These are phyloP conservation scores for Lithophane semibrunnea DNA, from an alignment of 2,888 invertebrate species.

Conservation along the genomic window DNA sequence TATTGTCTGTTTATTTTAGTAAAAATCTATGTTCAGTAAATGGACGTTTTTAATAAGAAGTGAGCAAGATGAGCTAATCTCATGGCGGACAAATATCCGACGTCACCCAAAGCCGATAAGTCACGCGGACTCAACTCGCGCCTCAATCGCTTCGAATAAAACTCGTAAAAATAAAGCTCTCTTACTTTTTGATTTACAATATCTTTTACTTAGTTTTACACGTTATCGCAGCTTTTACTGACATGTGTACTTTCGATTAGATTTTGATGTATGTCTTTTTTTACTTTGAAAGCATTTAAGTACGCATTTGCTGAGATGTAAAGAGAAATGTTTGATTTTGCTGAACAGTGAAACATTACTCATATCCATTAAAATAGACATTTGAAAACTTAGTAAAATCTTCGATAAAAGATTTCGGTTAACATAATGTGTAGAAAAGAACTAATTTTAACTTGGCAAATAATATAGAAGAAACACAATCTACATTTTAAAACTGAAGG, in stretches of 20 bases:
- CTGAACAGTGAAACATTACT: background rate
- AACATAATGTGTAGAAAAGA: background rate
- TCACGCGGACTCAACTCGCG: constrained; percentile 44
- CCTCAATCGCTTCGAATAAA: constrained; percentile 48
- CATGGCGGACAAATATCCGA: constrained; percentile 73
- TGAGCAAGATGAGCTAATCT: constrained; percentile 68
- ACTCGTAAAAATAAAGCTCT: constrained; percentile 55
- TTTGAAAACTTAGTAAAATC: constrained; percentile 5
- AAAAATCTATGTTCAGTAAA: constrained; percentile 44
- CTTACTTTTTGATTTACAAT: constrained; percentile 50
- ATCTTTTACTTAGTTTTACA: constrained; percentile 44
- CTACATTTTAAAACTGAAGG: constrained; percentile 34
- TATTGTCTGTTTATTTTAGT: constrained; percentile 20
- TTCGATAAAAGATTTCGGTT: background rate
- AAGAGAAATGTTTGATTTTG: constrained; percentile 26
- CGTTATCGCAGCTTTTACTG: constrained; percentile 41
- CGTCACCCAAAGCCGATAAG: constrained; percentile 72
- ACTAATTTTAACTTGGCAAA: constrained; percentile 6
- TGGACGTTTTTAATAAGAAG: constrained; percentile 60
- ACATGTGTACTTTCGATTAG: constrained; percentile 29
- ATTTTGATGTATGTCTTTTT: constrained; percentile 15
- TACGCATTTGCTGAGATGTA: background rate
- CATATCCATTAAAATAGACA: constrained; percentile 10
- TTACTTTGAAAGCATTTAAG: constrained; percentile 17
- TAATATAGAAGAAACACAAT: constrained; percentile 35